Base-by-base conservation (phyloP, 2,888 invertebrate genomes). In the Ephialtes manifestator region DNA sequence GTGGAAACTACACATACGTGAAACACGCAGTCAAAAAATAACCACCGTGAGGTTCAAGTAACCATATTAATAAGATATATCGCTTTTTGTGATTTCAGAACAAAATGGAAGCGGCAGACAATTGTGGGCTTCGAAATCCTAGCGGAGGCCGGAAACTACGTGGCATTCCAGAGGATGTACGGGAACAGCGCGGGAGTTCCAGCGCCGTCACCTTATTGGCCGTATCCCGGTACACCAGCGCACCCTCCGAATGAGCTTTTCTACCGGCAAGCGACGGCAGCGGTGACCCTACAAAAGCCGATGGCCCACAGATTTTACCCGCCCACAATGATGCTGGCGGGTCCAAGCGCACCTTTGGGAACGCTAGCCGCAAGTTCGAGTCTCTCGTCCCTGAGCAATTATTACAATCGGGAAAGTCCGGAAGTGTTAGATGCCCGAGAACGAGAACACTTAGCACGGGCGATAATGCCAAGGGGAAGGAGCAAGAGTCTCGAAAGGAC, bases 101-200 rank as follows among this genome's bases (percentile, higher is more conserved):
- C 99, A 94, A 99, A 99, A 95, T 99, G 99, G 99, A 99, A 99
- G 95, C 96, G 99, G 1, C 99, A 99, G 94, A 99, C 99, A 18
- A 99, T 99, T 0, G 99, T 99, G 2, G 99, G 99, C 0, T 94
- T 99, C 89, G 99, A 99, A 94, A 96, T 99, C 55, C 95, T 99
- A 80, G 98, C 99, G 2, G 99, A 99, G 94, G 99, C 99, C 0
- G 99, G 99, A 10, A 99, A 99, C 95, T 98, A 98, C 95, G 99
- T 99, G 1, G 99, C 99, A n/a, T 98, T 99, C 92, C 99, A 99
- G 95, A 96, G 99, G 86, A 95, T 99, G 87, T 98, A 98, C 94
- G 93, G 94, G 11, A 93, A 93, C 11, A 93, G 94, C n/a, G 94
- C 89, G 8, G 91, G 90, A n/a, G 92, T 88, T 83, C 93, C 86